Percentiles rank a stretch among this genome's conserved stretches.
These are phyloP conservation scores for Myotis vivesi DNA, from an alignment of 2,797 vertebrate genomes.

Conservation along the genomic window DNA sequence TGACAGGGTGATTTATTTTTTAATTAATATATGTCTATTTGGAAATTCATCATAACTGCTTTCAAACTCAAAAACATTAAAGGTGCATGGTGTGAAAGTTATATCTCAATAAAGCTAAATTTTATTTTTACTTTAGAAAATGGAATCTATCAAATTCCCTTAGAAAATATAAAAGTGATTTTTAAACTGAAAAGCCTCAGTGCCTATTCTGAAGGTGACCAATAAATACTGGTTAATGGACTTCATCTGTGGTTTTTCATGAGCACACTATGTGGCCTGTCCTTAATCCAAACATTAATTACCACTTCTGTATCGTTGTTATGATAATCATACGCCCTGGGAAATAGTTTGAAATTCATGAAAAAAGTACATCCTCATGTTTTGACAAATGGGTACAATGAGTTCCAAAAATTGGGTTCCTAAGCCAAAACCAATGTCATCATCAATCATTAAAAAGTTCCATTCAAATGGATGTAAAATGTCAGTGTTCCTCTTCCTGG, in stretches of 20 bases:
- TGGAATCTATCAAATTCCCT: background rate
- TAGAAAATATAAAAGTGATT: conserved; percentile 37
- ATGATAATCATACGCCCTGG: background rate
- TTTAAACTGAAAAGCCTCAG: conserved; percentile 2
- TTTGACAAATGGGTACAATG: conserved; percentile 71
- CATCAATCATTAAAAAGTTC: conserved; percentile 61
- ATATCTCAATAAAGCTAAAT: background rate
- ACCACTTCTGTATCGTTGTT: conserved; percentile 7
- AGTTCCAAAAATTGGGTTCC: conserved; percentile 50
- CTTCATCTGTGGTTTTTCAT: background rate
- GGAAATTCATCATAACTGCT: background rate
- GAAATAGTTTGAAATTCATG: conserved; percentile 52
- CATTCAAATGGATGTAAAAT: conserved; percentile 54
- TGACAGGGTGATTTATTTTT: background rate
- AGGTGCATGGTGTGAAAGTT: background rate
- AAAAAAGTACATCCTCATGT: background rate
- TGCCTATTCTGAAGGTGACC: background rate
- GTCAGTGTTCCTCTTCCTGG: conserved; percentile 29
- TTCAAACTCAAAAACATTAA: conserved; percentile 5
- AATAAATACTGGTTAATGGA: conserved; percentile 24
- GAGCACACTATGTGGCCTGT: background rate
- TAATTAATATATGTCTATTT: background rate
- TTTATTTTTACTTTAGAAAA: background rate
- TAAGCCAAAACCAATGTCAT: conserved; percentile 24
- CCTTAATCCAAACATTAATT: conserved; percentile 38